phyloP scores from a whole-genome alignment of 2,888 invertebrate species.

The Caenorhabditis angaria region DNA sequence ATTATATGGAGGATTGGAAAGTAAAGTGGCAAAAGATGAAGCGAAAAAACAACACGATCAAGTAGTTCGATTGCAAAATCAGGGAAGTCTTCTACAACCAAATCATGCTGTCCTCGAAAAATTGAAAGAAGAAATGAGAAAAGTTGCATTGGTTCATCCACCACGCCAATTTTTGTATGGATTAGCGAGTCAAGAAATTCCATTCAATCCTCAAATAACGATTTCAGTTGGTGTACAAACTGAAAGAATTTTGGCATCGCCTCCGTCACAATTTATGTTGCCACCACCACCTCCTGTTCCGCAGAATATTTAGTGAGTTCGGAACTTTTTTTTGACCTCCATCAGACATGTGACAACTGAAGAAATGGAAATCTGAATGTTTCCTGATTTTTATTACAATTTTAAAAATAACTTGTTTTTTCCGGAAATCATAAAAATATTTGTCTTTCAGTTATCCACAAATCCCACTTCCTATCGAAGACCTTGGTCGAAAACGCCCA shows the following conservation, averaged over 20 bases:
- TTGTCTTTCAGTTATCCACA: no score
- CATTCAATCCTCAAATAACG: neutral
- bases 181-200: neutral
- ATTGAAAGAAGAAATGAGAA: slow-evolving; percentile 82
- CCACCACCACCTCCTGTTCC: neutral
- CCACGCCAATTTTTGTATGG: slow-evolving; percentile 17
- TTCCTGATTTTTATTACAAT: no score
- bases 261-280: neutral
- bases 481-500: no score
- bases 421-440: no score
- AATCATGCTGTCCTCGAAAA: slow-evolving; percentile 90
- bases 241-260: neutral
- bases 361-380: no score
- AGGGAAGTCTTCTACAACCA: slow-evolving; percentile 75
- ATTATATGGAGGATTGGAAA: slow-evolving; percentile 80
- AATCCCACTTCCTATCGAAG: no score
- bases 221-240: neutral
- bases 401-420: no score
- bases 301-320: no score
- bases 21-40: slow-evolving; percentile 78
- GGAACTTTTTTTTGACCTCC: no score
- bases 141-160: neutral
- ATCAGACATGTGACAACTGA: no score
- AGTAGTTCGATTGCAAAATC: slow-evolving; percentile 41
- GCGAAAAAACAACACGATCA: slow-evolving; percentile 44